phyloP scores from a whole-genome alignment of 1,140 invertebrate species.

The Ladona fulva region DNA sequence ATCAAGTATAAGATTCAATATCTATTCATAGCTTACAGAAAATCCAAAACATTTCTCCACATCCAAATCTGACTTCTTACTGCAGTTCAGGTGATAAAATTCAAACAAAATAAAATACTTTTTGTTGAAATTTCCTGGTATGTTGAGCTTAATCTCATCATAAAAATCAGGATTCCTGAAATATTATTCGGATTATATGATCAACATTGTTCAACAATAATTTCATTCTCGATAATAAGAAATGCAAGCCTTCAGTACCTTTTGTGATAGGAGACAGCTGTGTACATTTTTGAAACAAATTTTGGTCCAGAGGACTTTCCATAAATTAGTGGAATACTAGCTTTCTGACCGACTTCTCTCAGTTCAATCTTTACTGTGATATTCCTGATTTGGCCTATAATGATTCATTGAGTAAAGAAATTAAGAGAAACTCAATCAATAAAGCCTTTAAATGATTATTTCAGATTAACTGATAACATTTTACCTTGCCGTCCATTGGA shows the following conservation, averaged over 20 bases:
- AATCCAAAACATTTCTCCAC: background rate
- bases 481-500: slow-evolving; percentile 53
- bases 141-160: slow-evolving; percentile 88
- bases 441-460: background rate
- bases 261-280: slow-evolving; percentile 87
- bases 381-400: slow-evolving; percentile 57
- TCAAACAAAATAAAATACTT: slow-evolving; percentile 89
- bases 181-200: background rate
- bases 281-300: slow-evolving; percentile 74
- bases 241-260: slow-evolving; percentile 46
- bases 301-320: slow-evolving; percentile 90
- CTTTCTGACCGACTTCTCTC: slow-evolving; percentile 70
- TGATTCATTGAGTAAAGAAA: background rate
- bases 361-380: slow-evolving; percentile 78
- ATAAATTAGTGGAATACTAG: slow-evolving; percentile 71
- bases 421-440: too few relatives aligned
- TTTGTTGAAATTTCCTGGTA: slow-evolving; percentile 79
- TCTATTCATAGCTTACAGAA: background rate
- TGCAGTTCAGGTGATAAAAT: slow-evolving; percentile 94
- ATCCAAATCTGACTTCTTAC: slow-evolving; percentile 61
- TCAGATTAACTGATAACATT: background rate
- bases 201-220: too few relatives aligned
- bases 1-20: too few relatives aligned
- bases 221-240: background rate
- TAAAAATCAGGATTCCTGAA: slow-evolving; percentile 77